Conservation (phyloP, 1,140 invertebrate genomes). For the Ostrea edulis region DNA sequence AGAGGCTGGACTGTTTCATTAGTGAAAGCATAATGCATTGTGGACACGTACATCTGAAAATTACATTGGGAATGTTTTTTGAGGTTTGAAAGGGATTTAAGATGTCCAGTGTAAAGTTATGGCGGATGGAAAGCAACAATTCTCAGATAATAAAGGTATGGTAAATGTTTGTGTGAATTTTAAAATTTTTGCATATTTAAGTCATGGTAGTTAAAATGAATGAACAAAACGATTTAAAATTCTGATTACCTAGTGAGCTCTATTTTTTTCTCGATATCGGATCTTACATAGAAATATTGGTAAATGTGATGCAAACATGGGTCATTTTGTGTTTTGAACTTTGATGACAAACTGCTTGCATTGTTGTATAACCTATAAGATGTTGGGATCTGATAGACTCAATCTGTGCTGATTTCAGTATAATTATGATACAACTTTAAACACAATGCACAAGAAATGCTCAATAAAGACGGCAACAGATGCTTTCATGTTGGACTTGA, state of each 20-base stretch:
- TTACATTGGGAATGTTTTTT: not conserved
- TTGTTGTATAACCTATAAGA: no score
- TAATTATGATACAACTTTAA: not conserved
- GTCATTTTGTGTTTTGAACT: no score
- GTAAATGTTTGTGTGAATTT: not conserved
- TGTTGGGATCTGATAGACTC: no score
- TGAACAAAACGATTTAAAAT: no score
- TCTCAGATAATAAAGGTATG: constrained; percentile 46
- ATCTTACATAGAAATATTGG: no score
- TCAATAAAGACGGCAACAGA: not conserved
- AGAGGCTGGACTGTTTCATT: not conserved
- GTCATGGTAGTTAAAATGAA: no score
- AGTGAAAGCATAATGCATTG: not conserved
- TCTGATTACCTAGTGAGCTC: not conserved
- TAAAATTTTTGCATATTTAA: no score
- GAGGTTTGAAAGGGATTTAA: not conserved
- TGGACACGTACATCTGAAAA: not conserved
- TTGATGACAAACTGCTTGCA: no score
- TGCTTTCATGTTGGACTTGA: not conserved
- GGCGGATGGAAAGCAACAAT: constrained; percentile 50
- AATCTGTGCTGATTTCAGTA: not conserved
- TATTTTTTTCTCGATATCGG: no score
- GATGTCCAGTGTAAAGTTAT: constrained; percentile 48
- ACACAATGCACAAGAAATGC: not conserved
- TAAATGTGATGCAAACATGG: no score